Conservation (phyloP, 1,140 invertebrate genomes). For the Megathymus violae region DNA sequence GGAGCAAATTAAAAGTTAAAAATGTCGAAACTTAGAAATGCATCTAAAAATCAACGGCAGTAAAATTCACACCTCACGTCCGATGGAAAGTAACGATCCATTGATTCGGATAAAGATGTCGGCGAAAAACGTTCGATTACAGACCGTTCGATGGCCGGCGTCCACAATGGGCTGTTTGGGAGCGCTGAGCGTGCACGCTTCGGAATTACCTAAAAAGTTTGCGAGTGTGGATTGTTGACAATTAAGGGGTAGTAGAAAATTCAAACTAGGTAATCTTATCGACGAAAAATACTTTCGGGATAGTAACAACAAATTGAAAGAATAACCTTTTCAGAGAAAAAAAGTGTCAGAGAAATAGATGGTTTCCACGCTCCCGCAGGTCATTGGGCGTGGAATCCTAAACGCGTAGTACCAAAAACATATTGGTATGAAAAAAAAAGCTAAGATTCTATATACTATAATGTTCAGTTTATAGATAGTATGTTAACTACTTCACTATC, state of each 20-base stretch:
- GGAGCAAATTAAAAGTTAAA: conserved; percentile 30
- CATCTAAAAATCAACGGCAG: conserved; percentile 32
- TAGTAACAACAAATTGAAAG: too few species aligned
- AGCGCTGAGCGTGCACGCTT: conserved; percentile 26
- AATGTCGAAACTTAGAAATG: background rate
- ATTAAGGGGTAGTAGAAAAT: background rate
- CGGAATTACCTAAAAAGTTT: conserved; percentile 4
- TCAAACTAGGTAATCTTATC: too few species aligned
- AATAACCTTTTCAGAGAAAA: too few species aligned
- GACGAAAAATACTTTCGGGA: too few species aligned
- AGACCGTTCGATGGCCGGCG: conserved; percentile 39
- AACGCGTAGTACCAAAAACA: too few species aligned
- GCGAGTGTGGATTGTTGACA: background rate
- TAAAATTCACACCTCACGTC: conserved; percentile 67
- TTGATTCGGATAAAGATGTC: conserved; percentile 73
- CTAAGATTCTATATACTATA: too few species aligned
- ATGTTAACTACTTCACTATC: too few species aligned
- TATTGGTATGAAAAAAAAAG: too few species aligned
- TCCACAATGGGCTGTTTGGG: conserved; percentile 52
- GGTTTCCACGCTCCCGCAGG: too few species aligned
- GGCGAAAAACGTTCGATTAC: conserved; percentile 57
- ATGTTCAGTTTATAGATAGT: too few species aligned
- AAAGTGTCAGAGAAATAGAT: too few species aligned
- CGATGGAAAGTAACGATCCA: conserved; percentile 60
- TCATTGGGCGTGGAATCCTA: too few species aligned